Base-by-base conservation (phyloP, 2,113 vertebrate genomes). In the Cynopterus brachyotis region DNA sequence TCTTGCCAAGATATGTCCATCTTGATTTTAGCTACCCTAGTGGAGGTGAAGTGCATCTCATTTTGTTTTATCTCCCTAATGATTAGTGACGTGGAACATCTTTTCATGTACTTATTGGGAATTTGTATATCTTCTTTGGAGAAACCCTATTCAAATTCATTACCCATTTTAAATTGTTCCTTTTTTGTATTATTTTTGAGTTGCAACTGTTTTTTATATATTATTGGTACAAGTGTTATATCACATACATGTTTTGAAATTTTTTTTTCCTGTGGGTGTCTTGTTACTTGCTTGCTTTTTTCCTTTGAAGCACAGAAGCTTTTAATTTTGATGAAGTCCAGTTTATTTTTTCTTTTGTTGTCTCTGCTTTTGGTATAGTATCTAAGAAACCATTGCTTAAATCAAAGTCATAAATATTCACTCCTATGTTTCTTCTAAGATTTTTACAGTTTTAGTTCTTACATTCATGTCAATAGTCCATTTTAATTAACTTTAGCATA, bases 361-460 rank as follows among this genome's bases (percentile, higher is more conserved):
- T 67, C 84, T 75, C 28, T 92, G 24, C 40, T 84, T 75, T 62
- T 76, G n/a, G 26, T 90, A 50, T 91, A 40, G 37, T 47, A 75
- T 47, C 47, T 50, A 70, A 86, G 73, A 72, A 85, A 72, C 30
- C 24, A 86, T 9, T 89, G 50, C 86, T 95, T 95, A 89, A 85
- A 10, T 35, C 62, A 75, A 42, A 11, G 17, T 59, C 35, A n/a
- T 45, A 59, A 89, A 84, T 22, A 53, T 53, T 69, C 16, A 90
- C 22, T 79, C 22, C 28, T 89, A 40, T 73, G 26, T 62, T 80
- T 85, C 30, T 84, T 89, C 32, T 91, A 87, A 85, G 42, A 45
- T 50, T 73, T 70, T 55, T 88, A 57, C 16, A 57, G 45, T 57
- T 92, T 73, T 92, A 59, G 16, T 11, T 66, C 42, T 86, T 64